Percentiles rank a stretch among this genome's conserved stretches.
Conservation (phyloP, 1,140 invertebrate genomes). For the Neodiprion fabricii region DNA sequence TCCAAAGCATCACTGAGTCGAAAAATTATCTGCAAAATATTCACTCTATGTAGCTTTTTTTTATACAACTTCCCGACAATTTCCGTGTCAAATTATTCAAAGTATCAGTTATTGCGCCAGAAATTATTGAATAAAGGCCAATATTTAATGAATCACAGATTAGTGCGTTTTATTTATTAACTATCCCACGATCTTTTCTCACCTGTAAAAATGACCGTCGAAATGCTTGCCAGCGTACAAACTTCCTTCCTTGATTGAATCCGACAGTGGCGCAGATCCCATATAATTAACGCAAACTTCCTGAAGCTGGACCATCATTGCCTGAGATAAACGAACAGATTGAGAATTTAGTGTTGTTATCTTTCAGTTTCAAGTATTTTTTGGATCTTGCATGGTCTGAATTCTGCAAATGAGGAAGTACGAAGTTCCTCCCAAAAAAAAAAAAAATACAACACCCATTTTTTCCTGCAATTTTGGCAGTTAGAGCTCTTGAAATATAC, state of each 20-base stretch:
- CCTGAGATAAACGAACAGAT: conserved; percentile 29
- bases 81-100: too few relatives aligned
- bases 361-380: conserved; percentile 44
- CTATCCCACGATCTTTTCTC: conserved; percentile 27
- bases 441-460: background rate
- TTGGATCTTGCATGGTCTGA: too few relatives aligned
- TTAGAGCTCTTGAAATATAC: too few relatives aligned
- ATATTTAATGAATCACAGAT: conserved; percentile 27
- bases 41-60: too few relatives aligned
- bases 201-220: conserved; percentile 68
- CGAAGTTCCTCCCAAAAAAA: background rate
- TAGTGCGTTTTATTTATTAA: background rate
- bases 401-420: too few relatives aligned
- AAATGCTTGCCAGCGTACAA: conserved; percentile 64
- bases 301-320: conserved; percentile 64
- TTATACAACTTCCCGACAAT: too few relatives aligned
- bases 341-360: conserved; percentile 31
- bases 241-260: conserved; percentile 54
- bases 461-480: background rate
- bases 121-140: conserved; percentile 21
- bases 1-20: background rate
- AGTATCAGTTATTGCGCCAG: too few relatives aligned
- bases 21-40: background rate
- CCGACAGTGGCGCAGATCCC: conserved; percentile 43
- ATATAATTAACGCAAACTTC: conserved; percentile 54